These are phyloP conservation scores for Apis dorsata DNA, from an alignment of 1,140 invertebrate species.

Conservation along the genomic window DNA sequence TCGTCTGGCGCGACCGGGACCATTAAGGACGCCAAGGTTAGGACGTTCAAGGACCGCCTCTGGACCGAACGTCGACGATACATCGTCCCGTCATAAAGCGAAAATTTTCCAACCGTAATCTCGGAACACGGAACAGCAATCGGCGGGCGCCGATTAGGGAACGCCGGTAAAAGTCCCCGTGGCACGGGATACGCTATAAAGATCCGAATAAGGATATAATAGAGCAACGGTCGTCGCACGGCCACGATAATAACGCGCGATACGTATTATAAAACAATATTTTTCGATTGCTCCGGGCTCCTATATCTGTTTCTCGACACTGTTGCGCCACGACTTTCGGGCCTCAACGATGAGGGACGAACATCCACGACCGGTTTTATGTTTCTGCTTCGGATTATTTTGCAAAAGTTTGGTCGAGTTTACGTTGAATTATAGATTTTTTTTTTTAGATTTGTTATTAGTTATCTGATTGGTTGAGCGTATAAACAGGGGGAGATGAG, in stretches of 20 bases:
- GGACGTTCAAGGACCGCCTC: slow-evolving; percentile 1
- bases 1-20: slow-evolving; percentile 15
- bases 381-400: background rate
- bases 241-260: slow-evolving; percentile 9
- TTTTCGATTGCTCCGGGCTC: slow-evolving; percentile 1
- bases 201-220: slow-evolving; percentile 40
- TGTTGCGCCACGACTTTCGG: background rate
- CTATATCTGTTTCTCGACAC: background rate
- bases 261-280: slow-evolving; percentile 33
- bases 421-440: no score
- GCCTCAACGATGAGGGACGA: background rate
- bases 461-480: no score
- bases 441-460: no score
- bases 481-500: no score
- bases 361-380: no score
- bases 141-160: slow-evolving; percentile 14
- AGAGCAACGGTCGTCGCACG: background rate
- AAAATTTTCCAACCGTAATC: slow-evolving; percentile 56
- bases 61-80: slow-evolving; percentile 23
- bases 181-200: slow-evolving; percentile 29
- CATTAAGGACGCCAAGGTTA: slow-evolving; percentile 51
- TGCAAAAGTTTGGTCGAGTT: no score
- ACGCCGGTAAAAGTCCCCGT: slow-evolving; percentile 45
- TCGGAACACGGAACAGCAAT: slow-evolving; percentile 64
- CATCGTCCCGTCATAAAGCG: slow-evolving; percentile 57